Conservation (phyloP, 2,113 vertebrate species). For the Corythoichthys intestinalis region DNA sequence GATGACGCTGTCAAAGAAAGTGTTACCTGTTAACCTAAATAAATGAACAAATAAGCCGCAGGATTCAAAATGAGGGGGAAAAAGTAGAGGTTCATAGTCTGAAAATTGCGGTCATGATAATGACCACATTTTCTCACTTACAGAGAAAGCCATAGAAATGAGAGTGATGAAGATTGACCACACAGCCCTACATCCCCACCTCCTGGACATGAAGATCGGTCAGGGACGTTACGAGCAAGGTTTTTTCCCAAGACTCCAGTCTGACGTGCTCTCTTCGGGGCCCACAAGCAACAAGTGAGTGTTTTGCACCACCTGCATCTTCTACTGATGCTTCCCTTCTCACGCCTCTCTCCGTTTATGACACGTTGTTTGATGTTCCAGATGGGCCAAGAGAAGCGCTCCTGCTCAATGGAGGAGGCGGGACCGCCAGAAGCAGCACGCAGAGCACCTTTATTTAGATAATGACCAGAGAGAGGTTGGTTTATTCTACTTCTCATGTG, state of each 20-base stretch:
- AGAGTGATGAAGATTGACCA: slow-evolving; percentile 95
- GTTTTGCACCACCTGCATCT: slow-evolving; percentile 14
- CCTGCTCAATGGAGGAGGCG: slow-evolving; percentile 93
- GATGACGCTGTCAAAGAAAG: too few relatives aligned
- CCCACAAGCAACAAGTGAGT: slow-evolving; percentile 95
- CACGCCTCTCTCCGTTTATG: not conserved
- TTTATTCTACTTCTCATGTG: slow-evolving; percentile 1
- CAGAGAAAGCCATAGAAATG: slow-evolving; percentile 94
- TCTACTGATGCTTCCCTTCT: not conserved
- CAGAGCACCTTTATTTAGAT: slow-evolving; percentile 92
- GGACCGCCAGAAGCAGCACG: slow-evolving; percentile 94
- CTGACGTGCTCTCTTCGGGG: slow-evolving; percentile 90
- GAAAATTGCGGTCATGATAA: not conserved
- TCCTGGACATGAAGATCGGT: slow-evolving; percentile 98
- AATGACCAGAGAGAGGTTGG: slow-evolving; percentile 97
- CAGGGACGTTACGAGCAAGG: slow-evolving; percentile 97
- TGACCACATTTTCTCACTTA: not conserved
- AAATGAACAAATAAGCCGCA: too few relatives aligned
- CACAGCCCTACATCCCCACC: slow-evolving; percentile 92
- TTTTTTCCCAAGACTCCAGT: slow-evolving; percentile 94
- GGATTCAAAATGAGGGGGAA: too few relatives aligned
- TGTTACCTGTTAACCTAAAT: too few relatives aligned
- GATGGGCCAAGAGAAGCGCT: slow-evolving; percentile 95
- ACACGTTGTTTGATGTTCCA: slow-evolving; percentile 46
- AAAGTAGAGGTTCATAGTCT: too few relatives aligned